A percentile compares a stretch with the other conserved stretches of the same genome.
These are phyloP conservation scores for Astreopora myriophthalma DNA, from an alignment of 64 coral and sea anemone genomes.

Conservation along the genomic window DNA sequence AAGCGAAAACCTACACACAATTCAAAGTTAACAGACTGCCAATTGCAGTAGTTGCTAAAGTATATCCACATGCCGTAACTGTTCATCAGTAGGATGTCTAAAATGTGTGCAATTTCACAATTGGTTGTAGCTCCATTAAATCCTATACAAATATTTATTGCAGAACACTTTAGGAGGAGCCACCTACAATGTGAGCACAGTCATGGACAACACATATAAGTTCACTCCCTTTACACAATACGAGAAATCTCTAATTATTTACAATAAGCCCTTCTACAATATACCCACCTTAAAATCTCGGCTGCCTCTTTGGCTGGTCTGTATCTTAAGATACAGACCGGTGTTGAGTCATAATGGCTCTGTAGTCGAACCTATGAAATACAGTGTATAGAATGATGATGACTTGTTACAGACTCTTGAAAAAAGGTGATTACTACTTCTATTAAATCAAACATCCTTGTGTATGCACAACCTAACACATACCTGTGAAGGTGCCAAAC, in stretches of 20 bases:
- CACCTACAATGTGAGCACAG: not conserved
- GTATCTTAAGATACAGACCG: not conserved
- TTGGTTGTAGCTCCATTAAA: not conserved
- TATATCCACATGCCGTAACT: too few species aligned
- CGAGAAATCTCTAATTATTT: not conserved
- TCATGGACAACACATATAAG: not conserved
- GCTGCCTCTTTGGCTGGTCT: not conserved
- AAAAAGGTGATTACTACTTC: constrained; percentile 1
- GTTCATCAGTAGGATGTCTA: not conserved
- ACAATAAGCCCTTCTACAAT: not conserved
- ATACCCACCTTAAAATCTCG: not conserved
- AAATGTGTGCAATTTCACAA: not conserved
- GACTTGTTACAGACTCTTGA: not conserved
- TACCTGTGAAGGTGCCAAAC: not conserved
- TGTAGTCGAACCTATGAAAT: not conserved
- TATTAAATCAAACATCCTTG: not conserved
- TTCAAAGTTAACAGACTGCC: too few species aligned
- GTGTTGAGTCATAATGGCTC: not conserved
- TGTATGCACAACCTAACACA: not conserved
- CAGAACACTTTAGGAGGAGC: not conserved
- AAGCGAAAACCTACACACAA: too few species aligned
- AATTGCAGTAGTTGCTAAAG: too few species aligned
- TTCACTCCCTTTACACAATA: constrained; percentile 1
- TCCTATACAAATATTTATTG: not conserved
- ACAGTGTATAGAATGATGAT: not conserved